Evolutionary conservation across 2,888 invertebrate species (phyloP), one percentile per base, ranked within the genome.

Genomic region (Cyclophora punctaria): DNA sequence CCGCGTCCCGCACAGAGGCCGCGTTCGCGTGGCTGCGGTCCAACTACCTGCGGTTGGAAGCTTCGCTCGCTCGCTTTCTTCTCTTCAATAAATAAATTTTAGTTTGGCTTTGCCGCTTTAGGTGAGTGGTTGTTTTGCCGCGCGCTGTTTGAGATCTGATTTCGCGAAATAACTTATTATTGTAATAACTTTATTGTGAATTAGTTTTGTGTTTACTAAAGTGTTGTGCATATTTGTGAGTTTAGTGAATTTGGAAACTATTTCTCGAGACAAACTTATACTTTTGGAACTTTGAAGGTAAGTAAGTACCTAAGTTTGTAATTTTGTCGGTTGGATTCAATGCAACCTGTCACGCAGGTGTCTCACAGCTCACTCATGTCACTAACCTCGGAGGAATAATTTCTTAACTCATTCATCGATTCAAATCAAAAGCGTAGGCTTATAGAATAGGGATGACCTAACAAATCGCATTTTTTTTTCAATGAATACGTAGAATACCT

Each of bases 301-400:
- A 37, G 37, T 37, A 20, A 37, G 37, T 37, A 20, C 20, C 20
- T 20, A 20, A 20, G 20, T 20, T 20, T 20, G 83, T 78, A 75
- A 71, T 73, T 73, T 75, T 72, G 66, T 69, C 69, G 67, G 70
- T 73, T 71, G 72, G 71, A 70, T 77, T 75, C 66, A 68, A 59
- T 78, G 73, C 83, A 85, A 85, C 85, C 84, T 86, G 86, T 86
- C 84, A 82, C 80, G 80, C 85, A 86, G 86, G 86, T 87, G 86
- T 84, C 83, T 82, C 70, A 51, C 65, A 74, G 82, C 20, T 20
- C 20, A 20, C 20, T 84, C 65, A 74, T 83, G 84, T 85, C 84
- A 83, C 73, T 84, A 80, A 84, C 84, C 84, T 81, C 72, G 63
- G 65, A 74, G 69, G 72, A 75, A 76, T 71, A 64, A 74, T 61